A percentile compares a stretch with the other conserved stretches of the same genome.
Conservation (phyloP, 1,140 invertebrate species). For the Phocides pigmalion region DNA sequence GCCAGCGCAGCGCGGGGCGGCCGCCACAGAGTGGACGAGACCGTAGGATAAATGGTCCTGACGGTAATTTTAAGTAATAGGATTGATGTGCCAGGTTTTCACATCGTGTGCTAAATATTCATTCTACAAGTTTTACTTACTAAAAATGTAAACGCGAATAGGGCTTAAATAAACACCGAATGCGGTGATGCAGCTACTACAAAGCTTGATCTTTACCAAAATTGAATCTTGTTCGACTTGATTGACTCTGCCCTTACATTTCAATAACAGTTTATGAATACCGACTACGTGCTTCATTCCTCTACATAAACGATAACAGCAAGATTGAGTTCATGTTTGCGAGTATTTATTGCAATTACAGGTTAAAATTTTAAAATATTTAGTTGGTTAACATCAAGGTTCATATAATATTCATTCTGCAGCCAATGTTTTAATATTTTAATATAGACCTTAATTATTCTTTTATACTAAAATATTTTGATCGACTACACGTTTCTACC, state of each 20-base stretch:
- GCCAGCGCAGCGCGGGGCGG: conserved; percentile 61
- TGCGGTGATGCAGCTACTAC: neutral
- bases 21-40: conserved; percentile 49
- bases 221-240: conserved; percentile 20
- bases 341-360: too few relatives aligned
- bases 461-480: too few relatives aligned
- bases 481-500: too few relatives aligned
- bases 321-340: too few relatives aligned
- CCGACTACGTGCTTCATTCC: neutral
- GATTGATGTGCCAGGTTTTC: too few relatives aligned
- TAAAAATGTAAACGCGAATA: neutral
- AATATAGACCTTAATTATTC: too few relatives aligned
- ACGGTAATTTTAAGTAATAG: neutral
- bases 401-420: too few relatives aligned
- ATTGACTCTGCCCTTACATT: conserved; percentile 15
- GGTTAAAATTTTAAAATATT: too few relatives aligned
- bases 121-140: too few relatives aligned
- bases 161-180: neutral
- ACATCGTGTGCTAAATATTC: too few relatives aligned
- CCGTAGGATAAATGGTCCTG: conserved; percentile 25
- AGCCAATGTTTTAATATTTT: too few relatives aligned
- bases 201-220: conserved; percentile 14
- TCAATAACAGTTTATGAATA: conserved; percentile 13
- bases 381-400: too few relatives aligned
- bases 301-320: neutral